Conservation (phyloP, 2,888 invertebrate genomes). For the Cantharis rufa region DNA sequence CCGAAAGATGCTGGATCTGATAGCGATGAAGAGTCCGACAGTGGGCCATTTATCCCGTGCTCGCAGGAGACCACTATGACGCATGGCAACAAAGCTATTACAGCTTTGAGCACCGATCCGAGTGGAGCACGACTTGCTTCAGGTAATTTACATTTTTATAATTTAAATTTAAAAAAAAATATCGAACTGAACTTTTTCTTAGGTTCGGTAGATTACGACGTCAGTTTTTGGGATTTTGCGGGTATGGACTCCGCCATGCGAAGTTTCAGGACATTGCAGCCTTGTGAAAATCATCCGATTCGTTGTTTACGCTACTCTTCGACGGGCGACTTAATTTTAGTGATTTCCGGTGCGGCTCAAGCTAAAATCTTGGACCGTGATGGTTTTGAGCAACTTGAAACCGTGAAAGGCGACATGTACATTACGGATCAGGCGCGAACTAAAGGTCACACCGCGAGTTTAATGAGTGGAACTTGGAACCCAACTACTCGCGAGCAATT, state of each 20-base stretch:
- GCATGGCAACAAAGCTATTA: slow-evolving; percentile 89
- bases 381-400: slow-evolving; percentile 90
- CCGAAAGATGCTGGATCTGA: slow-evolving; percentile 44
- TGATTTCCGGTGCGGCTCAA: slow-evolving; percentile 89
- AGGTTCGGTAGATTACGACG: slow-evolving; percentile 95
- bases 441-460: slow-evolving; percentile 88
- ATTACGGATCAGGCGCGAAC: slow-evolving; percentile 92
- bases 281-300: slow-evolving; percentile 95
- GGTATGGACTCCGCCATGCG: slow-evolving; percentile 94
- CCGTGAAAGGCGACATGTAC: slow-evolving; percentile 81
- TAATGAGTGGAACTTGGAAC: slow-evolving; percentile 93
- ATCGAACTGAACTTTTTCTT: slow-evolving; percentile 43
- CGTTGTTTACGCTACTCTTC: slow-evolving; percentile 87
- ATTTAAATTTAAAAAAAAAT: not conserved
- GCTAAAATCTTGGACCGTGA: slow-evolving; percentile 94
- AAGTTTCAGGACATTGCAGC: slow-evolving; percentile 90
- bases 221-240: slow-evolving; percentile 98
- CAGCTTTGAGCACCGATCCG: slow-evolving; percentile 89
- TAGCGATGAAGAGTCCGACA: slow-evolving; percentile 48
- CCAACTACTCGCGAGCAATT: slow-evolving; percentile 90
- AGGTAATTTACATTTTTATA: slow-evolving; percentile 36
- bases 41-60: slow-evolving; percentile 69
- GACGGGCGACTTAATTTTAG: slow-evolving; percentile 91
- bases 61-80: slow-evolving; percentile 79
- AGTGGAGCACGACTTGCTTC: slow-evolving; percentile 80